These are phyloP conservation scores for Cecidostiba fungosa DNA, from an alignment of 2,888 invertebrate genomes.

Conservation along the genomic window DNA sequence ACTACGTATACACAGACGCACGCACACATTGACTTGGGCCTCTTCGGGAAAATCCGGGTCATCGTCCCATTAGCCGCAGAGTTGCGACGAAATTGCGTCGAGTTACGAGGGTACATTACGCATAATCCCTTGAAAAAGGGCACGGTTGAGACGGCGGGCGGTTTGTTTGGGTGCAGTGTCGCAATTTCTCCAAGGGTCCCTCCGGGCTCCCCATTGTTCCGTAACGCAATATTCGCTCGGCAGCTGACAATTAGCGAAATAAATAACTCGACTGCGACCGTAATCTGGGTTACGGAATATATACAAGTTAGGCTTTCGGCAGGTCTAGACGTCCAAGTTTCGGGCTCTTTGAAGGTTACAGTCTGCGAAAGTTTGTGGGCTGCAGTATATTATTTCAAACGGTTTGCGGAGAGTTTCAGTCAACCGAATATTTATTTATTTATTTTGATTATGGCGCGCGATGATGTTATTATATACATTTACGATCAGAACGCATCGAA, in stretches of 20 bases:
- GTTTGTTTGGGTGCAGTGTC: constrained; percentile 4
- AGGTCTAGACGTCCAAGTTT: no score
- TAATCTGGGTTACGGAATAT: constrained; percentile 32
- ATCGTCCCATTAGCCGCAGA: constrained; percentile 1
- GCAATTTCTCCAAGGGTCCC: background rate
- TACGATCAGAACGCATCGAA: no score
- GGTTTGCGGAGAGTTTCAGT: no score
- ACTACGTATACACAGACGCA: no score
- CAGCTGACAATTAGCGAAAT: constrained; percentile 39
- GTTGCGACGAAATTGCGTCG: background rate
- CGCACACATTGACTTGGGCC: background rate
- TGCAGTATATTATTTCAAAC: no score
- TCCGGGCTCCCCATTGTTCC: constrained; percentile 4
- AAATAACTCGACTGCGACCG: constrained; percentile 44
- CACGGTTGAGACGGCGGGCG: background rate
- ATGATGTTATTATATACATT: no score
- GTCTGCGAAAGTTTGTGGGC: no score
- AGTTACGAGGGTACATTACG: background rate
- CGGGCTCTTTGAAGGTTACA: no score
- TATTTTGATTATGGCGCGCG: no score
- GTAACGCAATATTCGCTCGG: constrained; percentile 29
- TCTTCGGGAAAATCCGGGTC: constrained; percentile 30
- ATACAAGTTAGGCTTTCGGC: no score
- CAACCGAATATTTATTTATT: no score
- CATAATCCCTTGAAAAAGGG: constrained; percentile 45